These are phyloP conservation scores for Eupeodes luniger DNA, from an alignment of 2,888 invertebrate genomes.

Conservation along the genomic window DNA sequence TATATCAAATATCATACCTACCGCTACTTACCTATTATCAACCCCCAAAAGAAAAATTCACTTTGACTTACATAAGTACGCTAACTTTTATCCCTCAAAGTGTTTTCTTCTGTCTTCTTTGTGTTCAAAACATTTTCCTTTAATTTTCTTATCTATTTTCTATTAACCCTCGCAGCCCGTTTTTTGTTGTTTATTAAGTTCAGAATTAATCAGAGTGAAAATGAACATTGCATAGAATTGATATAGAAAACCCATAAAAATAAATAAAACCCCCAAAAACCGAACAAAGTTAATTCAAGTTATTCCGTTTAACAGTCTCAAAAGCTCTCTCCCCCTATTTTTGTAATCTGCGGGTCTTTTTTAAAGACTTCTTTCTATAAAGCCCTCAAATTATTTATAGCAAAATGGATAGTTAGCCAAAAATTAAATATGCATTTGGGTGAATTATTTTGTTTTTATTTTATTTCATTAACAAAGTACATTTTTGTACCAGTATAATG, in stretches of 20 bases:
- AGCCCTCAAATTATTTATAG: constrained; percentile 13
- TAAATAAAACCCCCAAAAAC: constrained; percentile 13
- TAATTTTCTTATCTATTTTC: constrained; percentile 9
- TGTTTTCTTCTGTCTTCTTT: neutral
- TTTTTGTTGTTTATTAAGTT: constrained; percentile 20
- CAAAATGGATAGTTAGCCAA: constrained; percentile 42
- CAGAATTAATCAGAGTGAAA: constrained; percentile 18
- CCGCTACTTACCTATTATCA: neutral
- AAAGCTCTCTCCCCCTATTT: neutral
- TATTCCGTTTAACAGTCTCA: neutral
- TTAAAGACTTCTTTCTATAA: neutral
- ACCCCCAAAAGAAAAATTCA: constrained; percentile 3
- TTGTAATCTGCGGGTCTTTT: constrained; percentile 25
- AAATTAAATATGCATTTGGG: constrained; percentile 69
- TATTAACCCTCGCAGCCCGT: neutral
- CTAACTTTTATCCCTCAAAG: neutral
- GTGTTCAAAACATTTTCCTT: neutral
- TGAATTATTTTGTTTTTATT: constrained; percentile 8
- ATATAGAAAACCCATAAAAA: constrained; percentile 61
- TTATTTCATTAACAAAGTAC: no score
- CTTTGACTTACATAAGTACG: neutral
- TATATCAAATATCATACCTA: constrained; percentile 12
- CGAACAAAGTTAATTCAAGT: neutral
- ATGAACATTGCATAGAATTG: constrained; percentile 31
- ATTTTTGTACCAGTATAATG: neutral